Evolutionary conservation across 2,113 vertebrate genomes (phyloP).

Genomic region (Pogonocichla stellata): DNA sequence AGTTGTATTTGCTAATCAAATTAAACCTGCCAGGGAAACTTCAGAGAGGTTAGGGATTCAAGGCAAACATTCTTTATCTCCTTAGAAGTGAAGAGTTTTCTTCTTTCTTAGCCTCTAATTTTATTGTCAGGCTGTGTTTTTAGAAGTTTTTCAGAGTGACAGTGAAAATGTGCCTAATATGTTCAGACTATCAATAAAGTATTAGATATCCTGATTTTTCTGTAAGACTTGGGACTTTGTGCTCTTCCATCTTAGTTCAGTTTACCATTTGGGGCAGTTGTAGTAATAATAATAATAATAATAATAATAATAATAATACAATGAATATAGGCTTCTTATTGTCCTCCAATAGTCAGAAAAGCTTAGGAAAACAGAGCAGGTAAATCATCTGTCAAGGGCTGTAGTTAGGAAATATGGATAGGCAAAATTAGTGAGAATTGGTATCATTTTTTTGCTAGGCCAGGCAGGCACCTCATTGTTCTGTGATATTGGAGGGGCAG

Average conservation of each 20-base stretch:
- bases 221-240: neutral
- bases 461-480: neutral
- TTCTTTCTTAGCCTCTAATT: neutral
- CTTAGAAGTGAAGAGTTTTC: neutral
- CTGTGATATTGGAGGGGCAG: neutral
- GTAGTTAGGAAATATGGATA: neutral
- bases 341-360: neutral
- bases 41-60: neutral
- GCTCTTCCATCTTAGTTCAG: neutral
- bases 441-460: neutral
- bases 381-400: neutral
- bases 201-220: neutral
- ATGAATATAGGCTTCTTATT: neutral
- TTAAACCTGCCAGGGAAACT: slow-evolving; percentile 22
- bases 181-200: neutral
- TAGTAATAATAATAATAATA: neutral
- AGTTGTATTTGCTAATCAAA: slow-evolving; percentile 51
- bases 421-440: neutral
- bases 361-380: neutral
- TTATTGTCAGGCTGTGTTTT: neutral
- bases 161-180: neutral
- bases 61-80: neutral
- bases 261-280: neutral
- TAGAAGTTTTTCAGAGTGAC: neutral
- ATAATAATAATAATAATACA: neutral